Base-by-base conservation (phyloP, 2,797 vertebrate species). In the Sebastes hubbsi region DNA sequence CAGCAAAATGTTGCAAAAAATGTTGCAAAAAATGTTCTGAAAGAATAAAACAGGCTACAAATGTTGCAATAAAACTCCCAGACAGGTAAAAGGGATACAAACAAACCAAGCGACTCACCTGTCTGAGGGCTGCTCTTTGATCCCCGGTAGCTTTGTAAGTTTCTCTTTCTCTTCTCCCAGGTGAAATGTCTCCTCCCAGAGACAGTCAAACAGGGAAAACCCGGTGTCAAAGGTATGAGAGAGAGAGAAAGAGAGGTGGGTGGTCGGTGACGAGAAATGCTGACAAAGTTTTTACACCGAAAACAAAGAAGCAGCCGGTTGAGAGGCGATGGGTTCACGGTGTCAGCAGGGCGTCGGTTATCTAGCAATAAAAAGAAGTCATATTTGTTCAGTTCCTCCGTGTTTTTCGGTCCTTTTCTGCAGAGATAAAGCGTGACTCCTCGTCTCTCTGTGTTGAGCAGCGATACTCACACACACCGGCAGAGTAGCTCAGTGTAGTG, bases 241-340 rank as follows among this genome's bases (percentile, higher is more conserved):
- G 13, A 16, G 2, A 42, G 38, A 16, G 36, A 38, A 14, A 42
- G 46, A 13, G 52, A 60, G 81, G 72, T 76, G 77, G 60, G 77
- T 22, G 60, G 59, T 64, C 84, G 79, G 72, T 29, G 72, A 87
- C 85, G 80, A 61, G 30, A 67, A 90, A 82, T 4, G 87, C 87
- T 82, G 88, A 87, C 87, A 54, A 87, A 87, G 72, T 92, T 91
- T 46, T 84, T 30, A 71, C 77, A 54, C 64, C 72, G 71, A 88
- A 82, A 83, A 87, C 78, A 87, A 81, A 75, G 34, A 55, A 70
- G 25, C 16, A 72, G 65, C 59, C 68, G 75, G 46, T 24, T 52
- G 46, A 56, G 76, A 14, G 3, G 42, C 72, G 75, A n/a, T 20
- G 8, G 49, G 49, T 49, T 49, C 18, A 67, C 76, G 61, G 49